A percentile compares a stretch with the other conserved stretches of the same genome.
Evolutionary conservation across 2,797 vertebrate genomes (phyloP).

Genomic region (Perodicticus potto): DNA sequence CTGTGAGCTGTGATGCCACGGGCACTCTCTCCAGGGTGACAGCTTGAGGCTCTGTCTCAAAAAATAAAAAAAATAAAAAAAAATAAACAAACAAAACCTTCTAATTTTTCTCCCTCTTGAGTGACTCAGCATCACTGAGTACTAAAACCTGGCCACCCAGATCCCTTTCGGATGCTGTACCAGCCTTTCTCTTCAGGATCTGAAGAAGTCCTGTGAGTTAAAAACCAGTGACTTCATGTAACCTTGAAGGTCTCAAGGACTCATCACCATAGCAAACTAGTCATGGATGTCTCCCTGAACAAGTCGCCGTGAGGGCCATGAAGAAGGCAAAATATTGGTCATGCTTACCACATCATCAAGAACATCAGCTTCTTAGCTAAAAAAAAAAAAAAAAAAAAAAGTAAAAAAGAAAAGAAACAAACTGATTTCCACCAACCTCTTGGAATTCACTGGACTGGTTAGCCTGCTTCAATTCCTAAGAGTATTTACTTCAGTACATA

Average conservation of each 20-base stretch:
- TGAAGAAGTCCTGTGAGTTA: background rate
- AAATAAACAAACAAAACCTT: constrained; percentile 25
- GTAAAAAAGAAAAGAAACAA: background rate
- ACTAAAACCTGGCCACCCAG: background rate
- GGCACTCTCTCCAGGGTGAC: no score
- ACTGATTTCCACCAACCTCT: background rate
- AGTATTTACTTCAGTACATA: background rate
- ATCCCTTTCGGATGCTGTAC: background rate
- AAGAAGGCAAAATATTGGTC: background rate
- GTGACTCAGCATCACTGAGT: background rate
- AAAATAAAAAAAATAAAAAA: no score
- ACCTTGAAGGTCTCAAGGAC: background rate
- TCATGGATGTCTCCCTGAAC: background rate
- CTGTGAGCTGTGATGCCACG: no score
- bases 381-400: background rate
- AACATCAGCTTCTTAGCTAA: background rate
- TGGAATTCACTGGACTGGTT: background rate
- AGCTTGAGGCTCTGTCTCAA: no score
- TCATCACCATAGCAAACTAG: background rate
- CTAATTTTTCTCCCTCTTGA: background rate
- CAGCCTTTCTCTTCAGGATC: background rate
- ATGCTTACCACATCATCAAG: background rate
- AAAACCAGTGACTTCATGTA: background rate
- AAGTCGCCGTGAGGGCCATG: background rate
- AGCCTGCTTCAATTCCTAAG: background rate